Base-by-base conservation (phyloP, 1,140 invertebrate genomes). In the Brachionus asplanchnoidis region DNA sequence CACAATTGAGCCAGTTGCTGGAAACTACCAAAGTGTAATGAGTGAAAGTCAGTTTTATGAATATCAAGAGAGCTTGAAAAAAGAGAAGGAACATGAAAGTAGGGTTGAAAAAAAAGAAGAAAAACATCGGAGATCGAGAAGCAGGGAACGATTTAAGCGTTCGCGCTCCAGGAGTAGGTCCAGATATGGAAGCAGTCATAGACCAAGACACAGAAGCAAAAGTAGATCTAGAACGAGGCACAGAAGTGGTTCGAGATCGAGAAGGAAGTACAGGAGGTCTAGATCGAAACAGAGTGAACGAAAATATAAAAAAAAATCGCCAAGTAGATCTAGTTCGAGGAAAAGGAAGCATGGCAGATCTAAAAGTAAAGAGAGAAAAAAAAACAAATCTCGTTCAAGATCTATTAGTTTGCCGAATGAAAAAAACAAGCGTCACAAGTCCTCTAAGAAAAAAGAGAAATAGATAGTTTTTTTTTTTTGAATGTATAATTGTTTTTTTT, bases 11-110 rank as follows among this genome's bases (percentile, higher is more conserved):
- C 32, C 20, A 3, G 23, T 68, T 23, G 8, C 32, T 1, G 36
- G 68, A 36, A 20, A 17, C 17, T 73, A 73, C 17, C 68, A 73
- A 73, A 73, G 17, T 42, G 36, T 77, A 3, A 77, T 77, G 73
- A 50, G 42, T 50, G 73, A 77, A 50, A 26, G 20, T 20, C 42
- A 77, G 42, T 77, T 77, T 77, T 77, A 77, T 50, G 73, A 77
- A n/a, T 77, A 77, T 32, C 73, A 77, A 77, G 73, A 77, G 28
- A 77, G 42, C 6, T 26, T 77, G 12, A 77, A 77, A 77, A 77
- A 77, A 50, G 73, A 77, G 28, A 46, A 28, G 5, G 36, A 73
- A 73, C n/a, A 50, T n/a, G 73, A 50, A 46, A 46, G 26, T 2
- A 77, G 20, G 28, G 20, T 46, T 20, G 44, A 77, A 0, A 46